phyloP scores from a whole-genome alignment of 1,140 invertebrate genomes.

The Diprion similis region DNA sequence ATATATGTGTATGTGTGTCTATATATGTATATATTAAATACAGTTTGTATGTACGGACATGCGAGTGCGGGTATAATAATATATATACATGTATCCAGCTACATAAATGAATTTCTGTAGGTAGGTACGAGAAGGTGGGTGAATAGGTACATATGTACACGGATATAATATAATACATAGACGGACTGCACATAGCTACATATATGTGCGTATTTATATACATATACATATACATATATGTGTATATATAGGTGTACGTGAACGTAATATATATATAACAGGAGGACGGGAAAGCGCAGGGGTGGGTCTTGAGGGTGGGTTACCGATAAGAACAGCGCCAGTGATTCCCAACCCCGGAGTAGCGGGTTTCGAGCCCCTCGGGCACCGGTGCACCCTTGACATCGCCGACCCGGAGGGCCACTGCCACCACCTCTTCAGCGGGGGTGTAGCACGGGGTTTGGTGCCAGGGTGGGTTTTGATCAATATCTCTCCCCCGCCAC shows the following conservation, averaged over 20 bases:
- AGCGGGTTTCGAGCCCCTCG: not conserved
- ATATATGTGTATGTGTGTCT: not conserved
- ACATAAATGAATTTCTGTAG: no score
- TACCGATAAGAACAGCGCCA: no score
- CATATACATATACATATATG: no score
- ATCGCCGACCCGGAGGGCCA: conserved; percentile 1
- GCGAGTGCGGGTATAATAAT: not conserved
- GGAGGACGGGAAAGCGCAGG: not conserved
- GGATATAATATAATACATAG: not conserved
- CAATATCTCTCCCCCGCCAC: conserved; percentile 60
- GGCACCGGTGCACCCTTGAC: not conserved
- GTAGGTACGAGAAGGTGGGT: no score
- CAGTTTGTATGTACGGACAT: not conserved
- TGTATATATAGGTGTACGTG: no score
- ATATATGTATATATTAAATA: not conserved
- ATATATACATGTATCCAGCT: not conserved
- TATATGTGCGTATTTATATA: no score
- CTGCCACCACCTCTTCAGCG: not conserved
- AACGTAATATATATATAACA: not conserved
- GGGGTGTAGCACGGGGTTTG: conserved; percentile 35
- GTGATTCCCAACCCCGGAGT: not conserved
- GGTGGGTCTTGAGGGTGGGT: not conserved
- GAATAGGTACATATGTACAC: not conserved
- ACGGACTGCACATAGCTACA: no score
- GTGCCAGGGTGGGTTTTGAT: conserved; percentile 63